A percentile compares a stretch with the other conserved stretches of the same genome.
Conservation (phyloP, 2,797 vertebrate genomes). For the Spea hammondii region DNA sequence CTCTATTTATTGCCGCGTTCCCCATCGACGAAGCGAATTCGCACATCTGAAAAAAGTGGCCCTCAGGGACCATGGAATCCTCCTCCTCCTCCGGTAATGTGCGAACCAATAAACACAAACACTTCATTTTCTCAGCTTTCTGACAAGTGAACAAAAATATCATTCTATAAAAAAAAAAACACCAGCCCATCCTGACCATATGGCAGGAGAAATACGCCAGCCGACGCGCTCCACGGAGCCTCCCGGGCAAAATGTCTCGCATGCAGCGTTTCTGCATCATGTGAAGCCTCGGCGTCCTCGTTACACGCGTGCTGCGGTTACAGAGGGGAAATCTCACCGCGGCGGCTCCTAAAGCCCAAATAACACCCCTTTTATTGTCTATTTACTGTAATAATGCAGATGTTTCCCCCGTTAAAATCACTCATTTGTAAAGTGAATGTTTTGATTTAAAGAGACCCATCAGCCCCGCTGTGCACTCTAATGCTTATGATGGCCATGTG, state of each 20-base stretch:
- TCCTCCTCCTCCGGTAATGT: conserved; percentile 36
- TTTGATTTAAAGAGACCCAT: too few relatives aligned
- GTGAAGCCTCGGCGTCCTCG: background rate
- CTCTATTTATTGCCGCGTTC: background rate
- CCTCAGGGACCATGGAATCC: conserved; percentile 32
- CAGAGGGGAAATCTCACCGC: too few relatives aligned
- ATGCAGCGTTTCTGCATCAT: conserved; percentile 12
- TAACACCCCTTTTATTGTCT: too few relatives aligned
- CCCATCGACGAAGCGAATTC: too few relatives aligned
- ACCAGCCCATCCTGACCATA: conserved; percentile 15
- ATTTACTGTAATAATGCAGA: too few relatives aligned
- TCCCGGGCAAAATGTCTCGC: conserved; percentile 19
- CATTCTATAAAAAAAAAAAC: conserved; percentile 14
- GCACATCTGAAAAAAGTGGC: conserved; percentile 5
- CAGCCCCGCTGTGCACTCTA: too few relatives aligned
- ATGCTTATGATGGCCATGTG: too few relatives aligned
- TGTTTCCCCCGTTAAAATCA: too few relatives aligned
- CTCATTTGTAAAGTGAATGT: too few relatives aligned
- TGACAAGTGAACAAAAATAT: conserved; percentile 48
- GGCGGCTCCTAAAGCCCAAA: too few relatives aligned
- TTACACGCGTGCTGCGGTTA: too few relatives aligned
- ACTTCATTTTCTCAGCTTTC: conserved; percentile 44
- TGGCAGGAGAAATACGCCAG: conserved; percentile 38
- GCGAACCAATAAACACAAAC: conserved; percentile 46
- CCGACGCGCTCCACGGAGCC: conserved; percentile 7